phyloP scores from a whole-genome alignment of 2,888 invertebrate genomes.

The Taphrorychus bicolor region DNA sequence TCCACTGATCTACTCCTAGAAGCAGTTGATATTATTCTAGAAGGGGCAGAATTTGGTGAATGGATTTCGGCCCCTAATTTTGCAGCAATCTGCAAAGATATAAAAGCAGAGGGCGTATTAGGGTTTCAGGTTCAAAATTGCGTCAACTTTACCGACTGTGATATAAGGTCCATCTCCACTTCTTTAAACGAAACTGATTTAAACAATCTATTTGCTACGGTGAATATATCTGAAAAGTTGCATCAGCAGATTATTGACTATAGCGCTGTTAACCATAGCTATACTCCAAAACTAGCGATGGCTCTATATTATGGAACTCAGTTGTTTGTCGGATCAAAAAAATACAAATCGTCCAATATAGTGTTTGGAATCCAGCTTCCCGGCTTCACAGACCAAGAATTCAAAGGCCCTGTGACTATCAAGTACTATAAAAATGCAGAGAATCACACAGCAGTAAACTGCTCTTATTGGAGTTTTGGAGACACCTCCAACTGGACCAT shows the following conservation, averaged over 20 bases:
- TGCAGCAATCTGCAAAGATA: constrained; percentile 10
- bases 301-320: constrained; percentile 37
- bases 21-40: constrained; percentile 43
- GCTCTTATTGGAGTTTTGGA: constrained; percentile 42
- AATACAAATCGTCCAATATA: constrained; percentile 8
- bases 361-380: constrained; percentile 42
- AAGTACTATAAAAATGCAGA: constrained; percentile 14
- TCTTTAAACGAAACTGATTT: neutral
- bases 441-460: constrained; percentile 25
- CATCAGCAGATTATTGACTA: constrained; percentile 25
- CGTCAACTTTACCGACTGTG: neutral
- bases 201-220: neutral
- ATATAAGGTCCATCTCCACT: neutral
- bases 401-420: constrained; percentile 27
- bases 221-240: constrained; percentile 1
- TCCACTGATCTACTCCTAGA: constrained; percentile 47
- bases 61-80: constrained; percentile 26
- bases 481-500: constrained; percentile 22
- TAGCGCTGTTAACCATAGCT: constrained; percentile 8
- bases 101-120: neutral
- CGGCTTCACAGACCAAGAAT: constrained; percentile 19
- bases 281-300: constrained; percentile 33
- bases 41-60: constrained; percentile 21
- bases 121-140: constrained; percentile 30
- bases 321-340: constrained; percentile 35